Evolutionary conservation across 2,888 invertebrate genomes (phyloP).

Genomic region (Priocnemis perturbator): DNA sequence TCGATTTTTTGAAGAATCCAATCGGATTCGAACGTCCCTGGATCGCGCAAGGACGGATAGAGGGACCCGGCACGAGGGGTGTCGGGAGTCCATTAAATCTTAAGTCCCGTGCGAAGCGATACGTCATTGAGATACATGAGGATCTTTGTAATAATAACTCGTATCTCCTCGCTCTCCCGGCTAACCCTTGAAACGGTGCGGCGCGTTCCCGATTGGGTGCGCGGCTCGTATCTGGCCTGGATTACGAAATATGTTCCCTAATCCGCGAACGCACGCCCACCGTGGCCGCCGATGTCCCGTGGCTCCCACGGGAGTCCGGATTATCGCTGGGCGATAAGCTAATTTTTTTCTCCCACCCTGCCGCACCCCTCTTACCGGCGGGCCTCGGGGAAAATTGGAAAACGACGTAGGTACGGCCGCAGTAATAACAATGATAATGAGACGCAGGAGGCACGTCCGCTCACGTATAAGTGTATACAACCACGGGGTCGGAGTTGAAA

Average conservation of each 20-base stretch:
- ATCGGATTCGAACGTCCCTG: no score
- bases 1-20: no score
- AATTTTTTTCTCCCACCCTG: constrained; percentile 57
- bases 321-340: constrained; percentile 67
- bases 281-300: constrained; percentile 29
- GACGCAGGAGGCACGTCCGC: constrained; percentile 2
- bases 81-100: constrained; percentile 69
- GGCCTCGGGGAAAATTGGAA: constrained; percentile 49
- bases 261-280: constrained; percentile 69
- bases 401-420: constrained; percentile 29
- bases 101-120: constrained; percentile 75
- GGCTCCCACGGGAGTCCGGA: constrained; percentile 60
- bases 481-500: background rate
- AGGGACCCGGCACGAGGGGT: constrained; percentile 8
- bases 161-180: constrained; percentile 47
- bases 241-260: constrained; percentile 73
- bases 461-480: no score
- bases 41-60: no score
- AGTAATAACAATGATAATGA: constrained; percentile 57
- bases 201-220: constrained; percentile 42
- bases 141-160: constrained; percentile 70
- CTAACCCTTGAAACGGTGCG: constrained; percentile 37
- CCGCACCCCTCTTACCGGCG: background rate
- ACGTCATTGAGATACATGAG: constrained; percentile 70
- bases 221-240: constrained; percentile 63